These are phyloP conservation scores for Xiphorhynchus erythropygius DNA, from an alignment of 2,797 vertebrate genomes.

Conservation along the genomic window DNA sequence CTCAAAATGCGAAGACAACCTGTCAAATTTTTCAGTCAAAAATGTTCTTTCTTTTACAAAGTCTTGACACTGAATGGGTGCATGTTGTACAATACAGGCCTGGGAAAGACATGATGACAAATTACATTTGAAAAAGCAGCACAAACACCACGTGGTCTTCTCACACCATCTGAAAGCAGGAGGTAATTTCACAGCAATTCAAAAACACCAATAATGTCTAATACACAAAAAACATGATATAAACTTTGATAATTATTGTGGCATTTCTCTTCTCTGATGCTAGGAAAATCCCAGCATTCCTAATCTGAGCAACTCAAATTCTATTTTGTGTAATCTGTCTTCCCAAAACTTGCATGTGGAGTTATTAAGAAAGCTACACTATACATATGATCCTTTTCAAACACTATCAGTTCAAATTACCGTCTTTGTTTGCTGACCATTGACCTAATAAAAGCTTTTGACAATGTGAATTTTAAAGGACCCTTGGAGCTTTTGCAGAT, in stretches of 20 bases:
- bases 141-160: neutral
- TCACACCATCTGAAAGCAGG: neutral
- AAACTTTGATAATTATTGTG: neutral
- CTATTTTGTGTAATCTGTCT: neutral
- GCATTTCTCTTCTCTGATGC: neutral
- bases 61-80: neutral
- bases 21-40: conserved; percentile 6
- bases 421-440: neutral
- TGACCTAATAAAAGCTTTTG: neutral
- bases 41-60: neutral
- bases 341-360: neutral
- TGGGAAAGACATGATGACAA: neutral
- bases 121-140: neutral
- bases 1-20: neutral
- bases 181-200: conserved; percentile 25
- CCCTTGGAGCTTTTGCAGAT: neutral
- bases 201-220: neutral
- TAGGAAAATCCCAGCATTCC: neutral
- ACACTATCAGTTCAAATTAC: neutral
- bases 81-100: neutral
- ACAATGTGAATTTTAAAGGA: neutral
- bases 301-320: neutral
- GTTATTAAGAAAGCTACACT: neutral
- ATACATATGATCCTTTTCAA: neutral
- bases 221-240: neutral